A percentile compares a stretch with the other conserved stretches of the same genome.
phyloP scores from a whole-genome alignment of 1,140 invertebrate genomes.

The Harpegnathos saltator region DNA sequence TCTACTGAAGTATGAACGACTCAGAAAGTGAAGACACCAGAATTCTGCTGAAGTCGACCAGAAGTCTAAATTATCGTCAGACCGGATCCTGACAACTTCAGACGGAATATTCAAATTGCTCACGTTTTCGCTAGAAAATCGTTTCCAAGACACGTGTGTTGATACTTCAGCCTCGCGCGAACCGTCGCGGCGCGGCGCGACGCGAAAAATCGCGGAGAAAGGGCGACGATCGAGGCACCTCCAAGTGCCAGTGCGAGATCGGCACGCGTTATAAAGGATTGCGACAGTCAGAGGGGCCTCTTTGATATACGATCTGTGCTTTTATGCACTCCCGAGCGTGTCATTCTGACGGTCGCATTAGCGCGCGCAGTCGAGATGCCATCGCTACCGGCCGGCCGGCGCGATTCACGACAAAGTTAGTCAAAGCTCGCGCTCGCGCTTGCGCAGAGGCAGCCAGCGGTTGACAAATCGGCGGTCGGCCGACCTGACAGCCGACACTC shows the following conservation, averaged over 20 bases:
- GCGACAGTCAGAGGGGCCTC: constrained; percentile 20
- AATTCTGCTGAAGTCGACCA: too few relatives aligned
- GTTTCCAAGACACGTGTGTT: too few relatives aligned
- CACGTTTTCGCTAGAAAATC: too few relatives aligned
- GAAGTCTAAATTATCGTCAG: too few relatives aligned
- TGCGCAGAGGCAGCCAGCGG: constrained; percentile 58
- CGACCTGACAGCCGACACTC: constrained; percentile 75
- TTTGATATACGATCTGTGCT: constrained; percentile 55
- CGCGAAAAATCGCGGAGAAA: background rate
- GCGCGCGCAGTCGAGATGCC: constrained; percentile 65
- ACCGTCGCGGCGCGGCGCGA: background rate
- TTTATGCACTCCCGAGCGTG: constrained; percentile 58
- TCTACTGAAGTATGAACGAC: too few relatives aligned
- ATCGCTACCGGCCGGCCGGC: constrained; percentile 54
- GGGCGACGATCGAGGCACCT: constrained; percentile 6
- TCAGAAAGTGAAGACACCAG: too few relatives aligned
- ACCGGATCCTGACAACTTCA: too few relatives aligned
- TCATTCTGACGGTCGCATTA: constrained; percentile 71
- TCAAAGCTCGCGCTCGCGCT: constrained; percentile 56
- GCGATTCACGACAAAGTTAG: constrained; percentile 69
- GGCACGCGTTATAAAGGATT: constrained; percentile 35
- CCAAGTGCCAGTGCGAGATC: background rate
- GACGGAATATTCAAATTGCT: too few relatives aligned
- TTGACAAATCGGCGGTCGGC: constrained; percentile 73
- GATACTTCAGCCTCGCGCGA: too few relatives aligned